phyloP scores from a whole-genome alignment of 2,888 invertebrate genomes.

The Teleogryllus oceanicus region DNA sequence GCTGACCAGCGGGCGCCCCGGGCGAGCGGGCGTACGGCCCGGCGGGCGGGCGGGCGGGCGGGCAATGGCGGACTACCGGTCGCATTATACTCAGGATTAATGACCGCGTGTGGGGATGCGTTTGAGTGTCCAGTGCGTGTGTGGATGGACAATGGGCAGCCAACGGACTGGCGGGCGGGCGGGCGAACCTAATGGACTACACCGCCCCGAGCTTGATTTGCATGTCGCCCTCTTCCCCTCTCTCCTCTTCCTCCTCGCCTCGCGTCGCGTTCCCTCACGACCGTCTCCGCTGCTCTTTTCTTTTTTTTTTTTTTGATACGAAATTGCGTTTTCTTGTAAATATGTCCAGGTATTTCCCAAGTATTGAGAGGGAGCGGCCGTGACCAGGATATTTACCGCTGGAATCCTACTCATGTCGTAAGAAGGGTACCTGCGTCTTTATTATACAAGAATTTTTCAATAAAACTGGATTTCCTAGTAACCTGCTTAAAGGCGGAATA shows the following conservation, averaged over 20 bases:
- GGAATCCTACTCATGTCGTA: no score
- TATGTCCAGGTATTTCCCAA: background rate
- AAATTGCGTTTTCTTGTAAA: background rate
- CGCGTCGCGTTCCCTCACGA: background rate
- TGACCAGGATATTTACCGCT: no score
- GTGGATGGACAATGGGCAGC: constrained; percentile 1
- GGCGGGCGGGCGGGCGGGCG: background rate
- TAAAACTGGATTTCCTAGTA: no score
- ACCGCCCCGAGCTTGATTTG: background rate
- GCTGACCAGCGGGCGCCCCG: no score
- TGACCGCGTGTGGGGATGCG: background rate
- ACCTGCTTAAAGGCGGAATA: no score
- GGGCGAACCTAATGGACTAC: background rate
- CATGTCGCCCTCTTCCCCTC: background rate
- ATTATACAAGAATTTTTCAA: no score
- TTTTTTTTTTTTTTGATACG: background rate
- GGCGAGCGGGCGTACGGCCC: background rate
- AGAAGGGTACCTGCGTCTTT: no score
- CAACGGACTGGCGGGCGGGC: constrained; percentile 6
- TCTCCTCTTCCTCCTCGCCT: background rate
- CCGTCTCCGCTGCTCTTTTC: background rate
- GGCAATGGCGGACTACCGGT: background rate
- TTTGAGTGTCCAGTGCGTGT: constrained; percentile 1
- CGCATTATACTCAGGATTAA: constrained; percentile 4
- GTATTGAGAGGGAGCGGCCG: no score